These are phyloP conservation scores for Seira sanloemensis DNA, from an alignment of 2,888 invertebrate genomes.

Conservation along the genomic window DNA sequence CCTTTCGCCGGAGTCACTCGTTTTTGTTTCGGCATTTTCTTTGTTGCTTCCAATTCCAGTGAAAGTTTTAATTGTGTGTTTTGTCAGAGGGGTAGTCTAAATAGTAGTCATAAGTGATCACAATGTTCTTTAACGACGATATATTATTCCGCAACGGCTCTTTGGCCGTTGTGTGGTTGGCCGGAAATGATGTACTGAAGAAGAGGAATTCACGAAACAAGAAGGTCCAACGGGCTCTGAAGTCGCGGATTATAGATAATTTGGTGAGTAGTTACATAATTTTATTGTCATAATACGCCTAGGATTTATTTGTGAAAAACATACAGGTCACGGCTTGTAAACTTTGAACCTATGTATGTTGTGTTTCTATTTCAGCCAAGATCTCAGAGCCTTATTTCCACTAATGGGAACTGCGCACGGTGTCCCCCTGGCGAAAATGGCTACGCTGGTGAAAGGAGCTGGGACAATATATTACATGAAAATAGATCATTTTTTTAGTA, in stretches of 20 bases:
- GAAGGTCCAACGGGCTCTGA: background rate
- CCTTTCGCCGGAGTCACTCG: too few species aligned
- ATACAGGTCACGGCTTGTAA: too few species aligned
- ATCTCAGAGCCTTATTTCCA: constrained; percentile 22
- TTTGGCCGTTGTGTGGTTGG: constrained; percentile 59
- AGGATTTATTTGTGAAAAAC: background rate
- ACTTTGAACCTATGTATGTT: too few species aligned
- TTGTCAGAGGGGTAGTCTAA: too few species aligned
- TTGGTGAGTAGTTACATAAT: constrained; percentile 44
- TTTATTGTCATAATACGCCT: background rate
- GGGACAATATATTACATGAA: constrained; percentile 21
- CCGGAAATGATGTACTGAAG: constrained; percentile 40
- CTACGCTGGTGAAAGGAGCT: constrained; percentile 27
- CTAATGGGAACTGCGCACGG: constrained; percentile 53
- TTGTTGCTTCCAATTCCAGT: too few species aligned
- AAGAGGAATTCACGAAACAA: constrained; percentile 19
- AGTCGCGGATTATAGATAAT: constrained; percentile 1
- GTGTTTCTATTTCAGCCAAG: constrained; percentile 6
- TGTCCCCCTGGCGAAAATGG: constrained; percentile 35
- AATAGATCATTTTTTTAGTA: constrained; percentile 47
- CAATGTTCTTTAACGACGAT: constrained; percentile 62
- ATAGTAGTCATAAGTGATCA: too few species aligned
- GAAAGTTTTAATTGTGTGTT: too few species aligned
- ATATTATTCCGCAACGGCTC: constrained; percentile 52
- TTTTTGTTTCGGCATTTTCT: too few species aligned